These are phyloP conservation scores for Drosophila rhopaloa DNA, from an alignment of 1,140 invertebrate genomes.

Conservation along the genomic window DNA sequence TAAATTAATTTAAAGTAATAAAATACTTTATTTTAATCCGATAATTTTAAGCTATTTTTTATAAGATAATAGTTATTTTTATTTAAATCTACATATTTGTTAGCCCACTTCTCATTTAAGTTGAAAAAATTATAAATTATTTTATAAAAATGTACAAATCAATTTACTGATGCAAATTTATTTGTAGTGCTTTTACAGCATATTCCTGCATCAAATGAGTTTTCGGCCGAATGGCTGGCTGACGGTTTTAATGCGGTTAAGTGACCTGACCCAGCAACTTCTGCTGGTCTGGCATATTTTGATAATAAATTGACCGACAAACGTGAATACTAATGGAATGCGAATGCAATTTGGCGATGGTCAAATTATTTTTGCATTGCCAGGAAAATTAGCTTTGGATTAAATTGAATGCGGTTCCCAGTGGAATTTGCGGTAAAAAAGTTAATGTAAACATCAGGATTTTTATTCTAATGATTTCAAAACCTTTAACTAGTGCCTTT, in stretches of 20 bases:
- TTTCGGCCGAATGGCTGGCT: conserved; percentile 19
- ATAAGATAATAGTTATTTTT: too few species aligned
- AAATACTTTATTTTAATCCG: too few species aligned
- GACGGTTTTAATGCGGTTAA: conserved; percentile 57
- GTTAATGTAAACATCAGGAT: conserved; percentile 10
- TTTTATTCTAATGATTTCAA: conserved; percentile 14
- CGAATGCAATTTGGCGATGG: conserved; percentile 20
- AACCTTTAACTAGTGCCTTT: conserved; percentile 16
- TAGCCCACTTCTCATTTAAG: too few species aligned
- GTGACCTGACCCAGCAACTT: conserved; percentile 23
- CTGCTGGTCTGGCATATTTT: conserved; percentile 32
- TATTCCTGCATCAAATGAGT: conserved; percentile 36
- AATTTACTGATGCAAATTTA: too few species aligned
- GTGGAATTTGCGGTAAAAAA: not conserved
- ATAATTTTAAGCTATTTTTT: too few species aligned
- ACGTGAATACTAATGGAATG: conserved; percentile 23
- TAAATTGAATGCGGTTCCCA: conserved; percentile 7
- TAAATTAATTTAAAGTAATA: too few species aligned
- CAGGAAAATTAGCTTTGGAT: conserved; percentile 9
- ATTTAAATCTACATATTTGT: too few species aligned
- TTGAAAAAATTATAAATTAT: too few species aligned
- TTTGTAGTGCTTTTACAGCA: not conserved
- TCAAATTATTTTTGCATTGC: conserved; percentile 28
- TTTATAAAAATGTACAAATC: too few species aligned
- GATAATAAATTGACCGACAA: conserved; percentile 44